phyloP scores from a whole-genome alignment of 2,797 vertebrate genomes.

The Coracias cyanogaster region DNA sequence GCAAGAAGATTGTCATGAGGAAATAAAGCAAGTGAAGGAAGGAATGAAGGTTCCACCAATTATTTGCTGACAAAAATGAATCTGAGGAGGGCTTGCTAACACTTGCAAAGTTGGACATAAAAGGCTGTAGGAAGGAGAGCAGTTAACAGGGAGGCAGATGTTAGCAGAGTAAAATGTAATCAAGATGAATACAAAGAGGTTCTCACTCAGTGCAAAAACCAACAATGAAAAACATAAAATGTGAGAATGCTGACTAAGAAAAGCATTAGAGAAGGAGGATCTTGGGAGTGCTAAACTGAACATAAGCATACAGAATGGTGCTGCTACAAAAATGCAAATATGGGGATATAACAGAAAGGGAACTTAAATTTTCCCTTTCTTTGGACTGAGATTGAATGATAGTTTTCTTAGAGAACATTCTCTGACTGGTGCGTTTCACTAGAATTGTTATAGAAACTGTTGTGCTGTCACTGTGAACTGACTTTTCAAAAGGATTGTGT shows the following conservation, averaged over 20 bases:
- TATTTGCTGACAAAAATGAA: not conserved
- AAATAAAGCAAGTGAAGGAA: not conserved
- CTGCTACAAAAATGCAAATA: not conserved
- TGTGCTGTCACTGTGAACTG: not conserved
- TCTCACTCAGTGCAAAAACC: not conserved
- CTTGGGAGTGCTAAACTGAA: not conserved
- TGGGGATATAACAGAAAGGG: not conserved
- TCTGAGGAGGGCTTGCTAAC: not conserved
- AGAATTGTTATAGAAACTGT: not conserved
- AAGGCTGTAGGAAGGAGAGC: not conserved
- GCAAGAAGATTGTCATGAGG: not conserved
- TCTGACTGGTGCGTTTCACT: not conserved
- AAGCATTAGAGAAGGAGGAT: not conserved
- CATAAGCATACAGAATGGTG: not conserved
- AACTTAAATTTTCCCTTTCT: not conserved
- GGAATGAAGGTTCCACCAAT: not conserved
- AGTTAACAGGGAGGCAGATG: conserved; percentile 20
- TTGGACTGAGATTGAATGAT: not conserved
- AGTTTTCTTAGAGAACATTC: not conserved
- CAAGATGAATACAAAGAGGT: conserved; percentile 9
- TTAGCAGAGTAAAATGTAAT: conserved; percentile 34
- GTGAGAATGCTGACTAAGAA: conserved; percentile 19
- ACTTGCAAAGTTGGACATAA: not conserved
- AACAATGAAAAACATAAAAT: not conserved
- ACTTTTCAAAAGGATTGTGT: not conserved